Conservation (phyloP, 1,140 invertebrate species). For the Zaprionus lachaisei region DNA sequence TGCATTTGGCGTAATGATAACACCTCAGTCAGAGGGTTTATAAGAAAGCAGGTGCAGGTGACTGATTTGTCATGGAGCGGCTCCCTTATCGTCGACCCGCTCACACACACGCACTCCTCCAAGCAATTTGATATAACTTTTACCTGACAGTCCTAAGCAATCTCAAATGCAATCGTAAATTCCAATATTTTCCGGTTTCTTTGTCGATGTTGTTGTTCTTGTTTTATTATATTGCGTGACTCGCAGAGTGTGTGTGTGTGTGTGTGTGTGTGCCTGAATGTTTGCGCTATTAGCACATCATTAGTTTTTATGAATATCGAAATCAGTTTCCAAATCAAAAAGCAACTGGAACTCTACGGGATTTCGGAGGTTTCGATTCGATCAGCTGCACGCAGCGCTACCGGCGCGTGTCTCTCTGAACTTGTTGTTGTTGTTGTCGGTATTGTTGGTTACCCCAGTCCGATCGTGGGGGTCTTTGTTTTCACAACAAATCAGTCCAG, state of each 20-base stretch:
- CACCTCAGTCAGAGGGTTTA: background rate
- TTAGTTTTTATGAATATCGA: slow-evolving; percentile 14
- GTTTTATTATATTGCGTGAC: slow-evolving; percentile 26
- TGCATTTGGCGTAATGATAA: background rate
- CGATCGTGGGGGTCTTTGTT: slow-evolving; percentile 17
- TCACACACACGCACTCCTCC: background rate
- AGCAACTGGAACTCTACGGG: background rate
- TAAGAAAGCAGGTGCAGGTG: background rate
- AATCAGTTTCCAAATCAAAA: background rate
- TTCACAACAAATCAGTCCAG: slow-evolving; percentile 33
- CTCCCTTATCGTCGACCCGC: background rate
- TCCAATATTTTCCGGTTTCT: slow-evolving; percentile 8
- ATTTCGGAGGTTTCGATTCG: background rate
- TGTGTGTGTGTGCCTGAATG: background rate
- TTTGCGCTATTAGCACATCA: slow-evolving; percentile 8
- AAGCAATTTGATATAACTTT: slow-evolving; percentile 9
- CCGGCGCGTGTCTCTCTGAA: slow-evolving; percentile 23
- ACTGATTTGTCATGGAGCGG: background rate
- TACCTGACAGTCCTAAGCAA: slow-evolving; percentile 4
- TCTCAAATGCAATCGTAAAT: slow-evolving; percentile 3
- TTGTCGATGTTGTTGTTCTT: background rate
- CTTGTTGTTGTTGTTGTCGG: slow-evolving; percentile 17
- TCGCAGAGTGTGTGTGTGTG: background rate
- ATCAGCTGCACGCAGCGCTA: slow-evolving; percentile 12
- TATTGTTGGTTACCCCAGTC: slow-evolving; percentile 6